Evolutionary conservation across 1,140 invertebrate species (phyloP).

Genomic region (Scaptomyza graminum): DNA sequence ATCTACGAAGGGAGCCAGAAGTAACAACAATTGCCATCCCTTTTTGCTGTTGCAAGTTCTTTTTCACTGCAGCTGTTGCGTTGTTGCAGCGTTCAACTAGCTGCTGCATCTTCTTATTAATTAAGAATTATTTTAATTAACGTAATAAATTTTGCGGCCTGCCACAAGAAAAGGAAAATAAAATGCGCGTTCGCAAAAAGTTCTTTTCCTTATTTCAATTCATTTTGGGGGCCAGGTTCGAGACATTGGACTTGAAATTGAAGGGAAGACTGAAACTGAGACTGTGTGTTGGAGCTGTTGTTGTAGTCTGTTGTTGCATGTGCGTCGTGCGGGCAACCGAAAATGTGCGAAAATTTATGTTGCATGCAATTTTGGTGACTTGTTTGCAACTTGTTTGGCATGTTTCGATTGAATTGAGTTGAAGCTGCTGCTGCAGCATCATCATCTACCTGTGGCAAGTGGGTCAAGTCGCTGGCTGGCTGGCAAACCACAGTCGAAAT

Average conservation of each 20-base stretch:
- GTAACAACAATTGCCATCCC: constrained; percentile 1
- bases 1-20: not conserved
- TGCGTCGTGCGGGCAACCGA: constrained; percentile 30
- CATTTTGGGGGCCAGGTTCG: constrained; percentile 13
- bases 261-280: too few relatives aligned
- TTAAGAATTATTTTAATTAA: constrained; percentile 84
- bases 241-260: constrained; percentile 37
- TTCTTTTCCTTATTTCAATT: constrained; percentile 18
- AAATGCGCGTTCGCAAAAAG: constrained; percentile 32
- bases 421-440: not conserved
- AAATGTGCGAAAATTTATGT: constrained; percentile 82
- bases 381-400: constrained; percentile 79
- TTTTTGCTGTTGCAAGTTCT: too few relatives aligned
- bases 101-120: constrained; percentile 73
- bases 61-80: constrained; percentile 2
- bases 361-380: constrained; percentile 79
- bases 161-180: constrained; percentile 27
- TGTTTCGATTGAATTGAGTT: constrained; percentile 56
- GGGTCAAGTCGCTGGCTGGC: constrained; percentile 45
- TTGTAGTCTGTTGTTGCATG: constrained; percentile 43
- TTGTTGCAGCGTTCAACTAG: constrained; percentile 25
- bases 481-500: constrained; percentile 56
- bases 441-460: constrained; percentile 39
- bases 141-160: constrained; percentile 78
- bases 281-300: too few relatives aligned